Evolutionary conservation across 1,140 invertebrate genomes (phyloP).

Genomic region (Hylyphantes graminicola): DNA sequence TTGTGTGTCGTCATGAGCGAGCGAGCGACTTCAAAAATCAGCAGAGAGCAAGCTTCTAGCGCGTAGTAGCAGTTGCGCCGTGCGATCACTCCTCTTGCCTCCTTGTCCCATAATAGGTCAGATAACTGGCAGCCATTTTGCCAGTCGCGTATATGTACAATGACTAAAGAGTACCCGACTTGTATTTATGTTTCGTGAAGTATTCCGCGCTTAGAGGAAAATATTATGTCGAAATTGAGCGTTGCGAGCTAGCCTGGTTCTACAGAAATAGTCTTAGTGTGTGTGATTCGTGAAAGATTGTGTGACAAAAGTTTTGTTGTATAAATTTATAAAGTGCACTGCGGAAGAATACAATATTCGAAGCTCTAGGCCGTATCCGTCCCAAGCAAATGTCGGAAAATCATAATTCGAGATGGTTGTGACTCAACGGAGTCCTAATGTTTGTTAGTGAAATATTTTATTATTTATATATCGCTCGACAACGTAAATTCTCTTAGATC

Average conservation of each 20-base stretch:
- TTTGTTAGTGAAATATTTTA: slow-evolving; percentile 42
- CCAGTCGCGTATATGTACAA: slow-evolving; percentile 57
- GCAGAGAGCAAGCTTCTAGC: slow-evolving; percentile 7
- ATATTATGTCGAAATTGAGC: not conserved
- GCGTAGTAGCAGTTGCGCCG: slow-evolving; percentile 53
- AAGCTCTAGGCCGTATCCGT: slow-evolving; percentile 56
- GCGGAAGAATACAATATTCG: slow-evolving; percentile 57
- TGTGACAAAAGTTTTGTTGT: slow-evolving; percentile 9
- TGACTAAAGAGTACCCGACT: slow-evolving; percentile 48
- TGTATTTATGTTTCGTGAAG: slow-evolving; percentile 13
- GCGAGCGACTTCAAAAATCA: too few species aligned
- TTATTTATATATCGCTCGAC: slow-evolving; percentile 14
- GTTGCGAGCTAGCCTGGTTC: not conserved
- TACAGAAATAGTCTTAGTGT: not conserved
- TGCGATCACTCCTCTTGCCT: slow-evolving; percentile 51
- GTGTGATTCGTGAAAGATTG: not conserved
- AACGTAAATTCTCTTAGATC: slow-evolving; percentile 32
- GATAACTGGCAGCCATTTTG: slow-evolving; percentile 61
- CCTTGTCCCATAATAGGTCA: slow-evolving; percentile 61
- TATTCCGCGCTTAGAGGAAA: not conserved
- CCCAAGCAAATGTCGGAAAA: slow-evolving; percentile 24
- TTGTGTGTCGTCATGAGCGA: too few species aligned
- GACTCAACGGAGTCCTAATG: slow-evolving; percentile 13
- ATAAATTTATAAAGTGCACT: slow-evolving; percentile 39
- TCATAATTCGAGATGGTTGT: slow-evolving; percentile 44